Percentiles rank a stretch among this genome's conserved stretches.
Evolutionary conservation across 2,113 vertebrate species (phyloP).

Genomic region (Dascyllus trimaculatus): DNA sequence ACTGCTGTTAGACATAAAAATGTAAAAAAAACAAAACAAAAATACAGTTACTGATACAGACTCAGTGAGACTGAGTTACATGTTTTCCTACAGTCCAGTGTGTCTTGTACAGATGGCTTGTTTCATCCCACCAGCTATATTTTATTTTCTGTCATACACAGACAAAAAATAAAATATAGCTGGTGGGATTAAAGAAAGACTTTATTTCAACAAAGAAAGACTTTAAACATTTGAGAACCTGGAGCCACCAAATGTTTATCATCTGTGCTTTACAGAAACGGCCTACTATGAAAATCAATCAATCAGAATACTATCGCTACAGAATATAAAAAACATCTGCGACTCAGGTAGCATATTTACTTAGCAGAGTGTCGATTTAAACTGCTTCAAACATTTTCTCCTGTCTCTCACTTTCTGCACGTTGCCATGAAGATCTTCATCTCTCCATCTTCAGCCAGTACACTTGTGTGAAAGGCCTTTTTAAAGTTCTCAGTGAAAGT

Average conservation of each 20-base stretch:
- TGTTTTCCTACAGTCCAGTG: neutral
- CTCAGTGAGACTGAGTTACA: too few species aligned
- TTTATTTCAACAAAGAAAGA: neutral
- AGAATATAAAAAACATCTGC: too few species aligned
- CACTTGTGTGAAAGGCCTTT: slow-evolving; percentile 83
- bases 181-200: neutral
- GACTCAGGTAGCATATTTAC: too few species aligned
- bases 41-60: neutral
- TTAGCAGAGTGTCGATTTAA: too few species aligned
- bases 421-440: slow-evolving; percentile 90
- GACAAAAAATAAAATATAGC: too few species aligned
- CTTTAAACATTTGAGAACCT: neutral
- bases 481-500: slow-evolving; percentile 88
- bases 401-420: slow-evolving; percentile 17
- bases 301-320: too few species aligned
- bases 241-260: neutral
- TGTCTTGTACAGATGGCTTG: neutral
- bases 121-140: neutral
- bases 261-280: neutral
- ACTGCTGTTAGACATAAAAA: neutral
- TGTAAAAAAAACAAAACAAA: neutral
- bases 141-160: neutral
- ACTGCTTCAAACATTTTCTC: too few species aligned
- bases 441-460: slow-evolving; percentile 87
- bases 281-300: neutral